Evolutionary conservation across 2,113 vertebrate species (phyloP), one percentile per base, ranked within the genome.

Genomic region (Cyanocitta stelleri): DNA sequence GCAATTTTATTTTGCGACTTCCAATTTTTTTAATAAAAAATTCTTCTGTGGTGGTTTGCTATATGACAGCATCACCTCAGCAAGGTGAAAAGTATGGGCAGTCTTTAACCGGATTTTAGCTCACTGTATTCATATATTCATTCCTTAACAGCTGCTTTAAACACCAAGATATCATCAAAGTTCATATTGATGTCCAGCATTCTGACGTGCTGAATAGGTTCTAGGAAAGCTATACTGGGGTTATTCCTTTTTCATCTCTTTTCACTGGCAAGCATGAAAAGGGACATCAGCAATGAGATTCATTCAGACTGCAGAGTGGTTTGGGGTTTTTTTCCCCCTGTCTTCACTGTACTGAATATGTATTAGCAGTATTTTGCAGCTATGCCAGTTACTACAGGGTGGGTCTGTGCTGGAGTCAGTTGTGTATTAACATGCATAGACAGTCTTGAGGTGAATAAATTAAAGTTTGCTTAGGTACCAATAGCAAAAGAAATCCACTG

Each of bases 41-140:
- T 13, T 24, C 3, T 54, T 58, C 6, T 46, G 0, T 44, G 27
- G 2, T 41, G 2, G 69, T 85, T 77, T 89, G 10, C 23, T 62
- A 0, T 51, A 4, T 18, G 26, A 58, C 5, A 30, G 3, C 33
- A 16, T 72, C 82, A n/a, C 6, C 17, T 4, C 6, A 87, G 39
- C 29, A 75, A 82, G 30, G 21, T 83, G 49, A 24, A 66, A 44
- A 61, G 18, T 51, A 19, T 13, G 6, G 18, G 6, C 43, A 35
- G 43, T 58, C 48, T 55, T 78, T 44, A 56, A 37, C 13, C 56
- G 41, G 13, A 16, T 55, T 75, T 87, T 46, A 59, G 29, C n/a
- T 51, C 1, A 1, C 30, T 67, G 3, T 37, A 37, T 2, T n/a
- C 21, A 7, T n/a, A 1, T 26, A 21, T 67, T 75, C 49, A 18